These are phyloP conservation scores for Latrodectus geometricus DNA, from an alignment of 1,140 invertebrate species.

Conservation along the genomic window DNA sequence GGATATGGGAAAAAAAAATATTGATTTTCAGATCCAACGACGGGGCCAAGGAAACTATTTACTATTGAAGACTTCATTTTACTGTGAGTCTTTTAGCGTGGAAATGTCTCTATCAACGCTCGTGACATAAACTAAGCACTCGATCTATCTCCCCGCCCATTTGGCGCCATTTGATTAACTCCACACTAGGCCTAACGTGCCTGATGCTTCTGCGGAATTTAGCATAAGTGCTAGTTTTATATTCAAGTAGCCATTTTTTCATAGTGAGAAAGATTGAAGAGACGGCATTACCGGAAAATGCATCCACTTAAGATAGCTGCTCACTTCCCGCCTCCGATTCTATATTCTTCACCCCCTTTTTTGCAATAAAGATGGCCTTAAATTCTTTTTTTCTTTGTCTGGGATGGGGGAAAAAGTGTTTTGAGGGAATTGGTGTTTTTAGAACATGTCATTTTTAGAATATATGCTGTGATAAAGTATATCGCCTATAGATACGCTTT, in stretches of 20 bases:
- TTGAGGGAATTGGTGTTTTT: not conserved
- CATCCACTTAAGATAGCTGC: not conserved
- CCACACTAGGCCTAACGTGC: not conserved
- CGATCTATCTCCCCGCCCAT: not conserved
- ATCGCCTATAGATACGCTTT: no score
- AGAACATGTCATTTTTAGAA: not conserved
- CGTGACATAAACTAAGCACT: not conserved
- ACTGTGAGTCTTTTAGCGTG: not conserved
- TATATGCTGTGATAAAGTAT: no score
- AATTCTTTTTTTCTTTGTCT: no score
- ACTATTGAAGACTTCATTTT: not conserved
- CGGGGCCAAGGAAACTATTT: not conserved
- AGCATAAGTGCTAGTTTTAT: not conserved
- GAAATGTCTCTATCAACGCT: not conserved
- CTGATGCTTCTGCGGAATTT: conserved; percentile 1
- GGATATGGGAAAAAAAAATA: no score
- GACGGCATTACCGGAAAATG: not conserved
- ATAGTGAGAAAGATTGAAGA: not conserved
- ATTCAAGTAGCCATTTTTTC: not conserved
- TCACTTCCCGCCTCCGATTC: not conserved
- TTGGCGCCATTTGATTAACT: not conserved
- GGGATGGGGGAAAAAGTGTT: no score
- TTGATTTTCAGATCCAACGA: no score
- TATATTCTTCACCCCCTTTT: not conserved
- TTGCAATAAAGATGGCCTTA: not conserved